A percentile compares a stretch with the other conserved stretches of the same genome.
These are phyloP conservation scores for Smutsia temminckii DNA, from an alignment of 2,797 vertebrate genomes.

Conservation along the genomic window DNA sequence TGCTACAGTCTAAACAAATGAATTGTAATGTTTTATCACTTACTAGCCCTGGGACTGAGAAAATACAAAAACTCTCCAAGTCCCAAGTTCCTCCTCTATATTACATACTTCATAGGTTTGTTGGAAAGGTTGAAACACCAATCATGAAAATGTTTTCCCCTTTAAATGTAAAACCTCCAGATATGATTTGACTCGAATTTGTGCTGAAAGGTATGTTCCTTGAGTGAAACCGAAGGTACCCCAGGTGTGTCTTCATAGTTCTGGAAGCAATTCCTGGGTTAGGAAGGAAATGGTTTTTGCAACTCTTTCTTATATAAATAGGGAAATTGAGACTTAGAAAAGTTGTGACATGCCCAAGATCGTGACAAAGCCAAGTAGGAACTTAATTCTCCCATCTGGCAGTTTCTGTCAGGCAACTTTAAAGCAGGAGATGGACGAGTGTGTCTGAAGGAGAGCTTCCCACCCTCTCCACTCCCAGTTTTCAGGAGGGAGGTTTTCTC, in stretches of 20 bases:
- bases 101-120: not conserved
- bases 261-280: slow-evolving; percentile 28
- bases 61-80: not conserved
- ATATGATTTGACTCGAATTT: not conserved
- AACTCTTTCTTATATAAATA: slow-evolving; percentile 56
- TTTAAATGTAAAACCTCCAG: not conserved
- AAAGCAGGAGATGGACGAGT: not conserved
- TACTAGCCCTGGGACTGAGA: not conserved
- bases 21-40: not conserved
- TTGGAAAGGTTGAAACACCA: not conserved
- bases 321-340: slow-evolving; percentile 52
- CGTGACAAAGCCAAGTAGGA: slow-evolving; percentile 28
- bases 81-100: not conserved
- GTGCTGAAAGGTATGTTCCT: not conserved
- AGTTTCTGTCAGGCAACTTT: slow-evolving; percentile 25
- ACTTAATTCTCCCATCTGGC: slow-evolving; percentile 29
- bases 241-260: slow-evolving; percentile 16
- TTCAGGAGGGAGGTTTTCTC: not conserved
- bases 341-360: slow-evolving; percentile 57
- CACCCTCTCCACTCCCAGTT: not conserved
- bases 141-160: not conserved
- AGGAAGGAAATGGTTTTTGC: slow-evolving; percentile 52
- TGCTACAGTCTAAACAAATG: not conserved
- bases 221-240: not conserved
- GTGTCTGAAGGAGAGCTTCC: not conserved